phyloP scores from a whole-genome alignment of 1,140 invertebrate genomes.

The Nephila pilipes region DNA sequence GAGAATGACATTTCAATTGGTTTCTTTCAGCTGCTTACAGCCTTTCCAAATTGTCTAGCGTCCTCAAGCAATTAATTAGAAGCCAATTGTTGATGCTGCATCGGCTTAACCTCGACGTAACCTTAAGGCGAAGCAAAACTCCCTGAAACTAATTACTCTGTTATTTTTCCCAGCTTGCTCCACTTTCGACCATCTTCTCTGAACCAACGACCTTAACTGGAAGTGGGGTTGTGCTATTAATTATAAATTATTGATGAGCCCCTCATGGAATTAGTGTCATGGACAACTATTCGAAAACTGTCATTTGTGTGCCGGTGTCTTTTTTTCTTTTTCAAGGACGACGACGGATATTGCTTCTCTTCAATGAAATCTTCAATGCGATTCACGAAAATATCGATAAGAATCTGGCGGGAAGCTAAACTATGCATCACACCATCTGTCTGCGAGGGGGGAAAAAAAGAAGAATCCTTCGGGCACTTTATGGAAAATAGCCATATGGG shows the following conservation, averaged over 20 bases:
- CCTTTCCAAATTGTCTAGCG: not conserved
- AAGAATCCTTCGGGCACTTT: not conserved
- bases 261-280: constrained; percentile 17
- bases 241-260: constrained; percentile 37
- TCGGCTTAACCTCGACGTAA: not conserved
- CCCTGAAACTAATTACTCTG: not conserved
- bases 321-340: not conserved
- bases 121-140: not conserved
- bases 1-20: not conserved
- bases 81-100: not conserved
- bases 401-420: not conserved
- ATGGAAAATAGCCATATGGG: not conserved
- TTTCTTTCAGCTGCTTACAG: not conserved
- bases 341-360: not conserved
- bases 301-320: not conserved
- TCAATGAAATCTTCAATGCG: constrained; percentile 19
- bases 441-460: not conserved
- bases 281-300: constrained; percentile 1
- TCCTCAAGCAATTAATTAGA: constrained; percentile 1
- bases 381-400: not conserved
- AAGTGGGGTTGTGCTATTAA: constrained; percentile 20
- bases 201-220: constrained; percentile 5
- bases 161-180: constrained; percentile 24
- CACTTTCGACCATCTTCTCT: constrained; percentile 8
- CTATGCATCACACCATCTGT: not conserved